Evolutionary conservation across 2,113 vertebrate species (phyloP), one percentile per base, ranked within the genome.

Genomic region (Plecturocebus donacophilus): DNA sequence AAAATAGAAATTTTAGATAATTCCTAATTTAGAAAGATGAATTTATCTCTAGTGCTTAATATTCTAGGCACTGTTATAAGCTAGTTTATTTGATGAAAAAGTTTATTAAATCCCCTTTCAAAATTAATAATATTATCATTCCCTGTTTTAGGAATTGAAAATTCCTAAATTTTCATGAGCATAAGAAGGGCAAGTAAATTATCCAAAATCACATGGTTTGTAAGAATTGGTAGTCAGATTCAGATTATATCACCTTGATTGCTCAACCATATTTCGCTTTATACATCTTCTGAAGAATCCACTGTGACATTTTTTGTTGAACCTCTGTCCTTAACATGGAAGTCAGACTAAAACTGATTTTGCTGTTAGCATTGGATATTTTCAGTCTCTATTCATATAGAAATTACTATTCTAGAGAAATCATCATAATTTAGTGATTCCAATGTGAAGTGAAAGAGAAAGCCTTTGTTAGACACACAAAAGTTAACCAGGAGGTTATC

Each of bases 401-500:
- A 88, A 95, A 94, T 97, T 91, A 79, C 76, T 95, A 32, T 95
- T 81, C 64, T 91, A 84, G 8, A 54, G 70, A 93, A 91, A 83
- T 89, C 38, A 90, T 58, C 56, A 40, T 89, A 93, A 97, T 96
- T 96, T 92, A 84, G 47, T 84, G 73, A 93, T 90, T 92, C 35
- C 54, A 95, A 8, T 90, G 25, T 91, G 20, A 93, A 98, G 35
- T 91, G 6, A 20, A 66, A 95, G 45, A 93, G 56, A 66, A 35
- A 87, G 70, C 8, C 73, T 95, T 98, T 96, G 84, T 95, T 92
- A 94, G 80, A 85, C 94, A 86, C 27, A 95, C 40, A 94, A 73
- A 96, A 90, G 92, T 96, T 92, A 94, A 83, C n/a, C 61, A 96
- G 49, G 45, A 96, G 94, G 96, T 97, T 97, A 97, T 88, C 94